Conservation (phyloP, 2,888 invertebrate genomes). For the Heliconius charithonia region DNA sequence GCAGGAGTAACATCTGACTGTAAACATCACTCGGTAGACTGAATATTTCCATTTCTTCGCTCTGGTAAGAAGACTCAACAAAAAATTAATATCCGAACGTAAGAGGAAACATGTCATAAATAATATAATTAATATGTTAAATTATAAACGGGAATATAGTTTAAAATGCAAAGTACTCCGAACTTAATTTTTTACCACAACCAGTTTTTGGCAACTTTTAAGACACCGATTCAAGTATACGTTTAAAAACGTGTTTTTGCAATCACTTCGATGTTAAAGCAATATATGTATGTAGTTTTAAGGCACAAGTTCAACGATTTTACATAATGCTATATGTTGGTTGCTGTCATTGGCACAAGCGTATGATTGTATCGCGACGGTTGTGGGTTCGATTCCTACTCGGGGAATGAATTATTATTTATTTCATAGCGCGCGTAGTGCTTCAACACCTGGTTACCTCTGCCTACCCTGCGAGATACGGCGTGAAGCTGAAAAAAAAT, state of each 20-base stretch:
- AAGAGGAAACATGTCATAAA: background rate
- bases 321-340: background rate
- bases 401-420: no score
- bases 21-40: background rate
- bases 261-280: background rate
- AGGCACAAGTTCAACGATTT: background rate
- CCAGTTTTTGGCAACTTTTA: background rate
- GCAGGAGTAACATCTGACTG: no score
- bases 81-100: no score
- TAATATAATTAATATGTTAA: background rate
- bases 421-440: no score
- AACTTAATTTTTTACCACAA: background rate
- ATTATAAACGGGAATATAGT: background rate
- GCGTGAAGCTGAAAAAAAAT: no score
- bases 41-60: background rate
- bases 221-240: background rate
- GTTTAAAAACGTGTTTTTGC: slow-evolving; percentile 3
- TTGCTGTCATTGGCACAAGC: background rate
- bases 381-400: no score
- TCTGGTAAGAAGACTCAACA: background rate
- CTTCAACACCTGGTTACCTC: no score
- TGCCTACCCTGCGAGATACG: no score
- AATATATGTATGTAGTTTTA: background rate
- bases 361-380: no score
- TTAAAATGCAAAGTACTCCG: background rate